A percentile compares a stretch with the other conserved stretches of the same genome.
Evolutionary conservation across 1,140 invertebrate genomes (phyloP).

Genomic region (Phenacoccus solenopsis): DNA sequence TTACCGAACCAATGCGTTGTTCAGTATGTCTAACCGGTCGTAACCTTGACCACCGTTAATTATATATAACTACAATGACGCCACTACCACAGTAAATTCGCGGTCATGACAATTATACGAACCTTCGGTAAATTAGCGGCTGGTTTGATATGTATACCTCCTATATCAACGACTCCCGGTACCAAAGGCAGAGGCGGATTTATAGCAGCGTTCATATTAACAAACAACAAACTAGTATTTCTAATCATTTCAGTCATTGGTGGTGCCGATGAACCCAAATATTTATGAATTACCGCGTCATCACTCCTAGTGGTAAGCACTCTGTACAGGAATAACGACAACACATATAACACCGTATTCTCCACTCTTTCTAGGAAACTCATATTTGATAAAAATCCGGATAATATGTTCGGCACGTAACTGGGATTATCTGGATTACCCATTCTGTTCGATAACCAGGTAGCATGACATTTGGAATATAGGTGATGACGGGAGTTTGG

Average conservation of each 20-base stretch:
- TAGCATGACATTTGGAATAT: slow-evolving; percentile 42
- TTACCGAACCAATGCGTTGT: no score
- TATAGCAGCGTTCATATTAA: slow-evolving; percentile 48
- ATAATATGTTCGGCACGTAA: slow-evolving; percentile 25
- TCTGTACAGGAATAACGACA: slow-evolving; percentile 8
- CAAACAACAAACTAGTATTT: slow-evolving; percentile 45
- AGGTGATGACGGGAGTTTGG: slow-evolving; percentile 40
- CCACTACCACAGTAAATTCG: no score
- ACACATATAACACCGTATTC: slow-evolving; percentile 21
- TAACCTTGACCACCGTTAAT: no score
- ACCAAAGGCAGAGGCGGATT: slow-evolving; percentile 43
- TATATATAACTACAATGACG: no score
- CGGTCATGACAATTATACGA: no score
- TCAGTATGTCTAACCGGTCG: no score
- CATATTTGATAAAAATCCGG: slow-evolving; percentile 21
- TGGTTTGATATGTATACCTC: slow-evolving; percentile 47
- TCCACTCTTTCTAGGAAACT: slow-evolving; percentile 23
- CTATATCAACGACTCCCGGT: slow-evolving; percentile 50
- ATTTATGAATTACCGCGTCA: slow-evolving; percentile 20
- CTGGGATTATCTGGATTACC: slow-evolving; percentile 25
- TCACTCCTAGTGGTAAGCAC: slow-evolving; percentile 4
- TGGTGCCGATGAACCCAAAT: slow-evolving; percentile 28
- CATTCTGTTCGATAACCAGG: slow-evolving; percentile 41
- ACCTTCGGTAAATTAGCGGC: slow-evolving; percentile 41
- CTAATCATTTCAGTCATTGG: slow-evolving; percentile 39